Evolutionary conservation across 2,113 vertebrate genomes (phyloP).

Genomic region (Centropristis striata): DNA sequence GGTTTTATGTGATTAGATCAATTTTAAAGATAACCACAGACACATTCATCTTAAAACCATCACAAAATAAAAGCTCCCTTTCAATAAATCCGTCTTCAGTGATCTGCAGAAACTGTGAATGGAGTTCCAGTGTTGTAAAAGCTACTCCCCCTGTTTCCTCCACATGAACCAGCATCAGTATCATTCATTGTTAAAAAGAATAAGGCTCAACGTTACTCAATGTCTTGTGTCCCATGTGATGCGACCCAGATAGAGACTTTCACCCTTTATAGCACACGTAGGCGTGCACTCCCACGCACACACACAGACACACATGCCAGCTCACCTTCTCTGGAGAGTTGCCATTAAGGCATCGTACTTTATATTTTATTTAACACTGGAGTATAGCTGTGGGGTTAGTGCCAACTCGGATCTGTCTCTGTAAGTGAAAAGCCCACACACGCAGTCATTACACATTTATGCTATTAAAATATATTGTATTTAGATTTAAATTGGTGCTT

Average conservation of each 20-base stretch:
- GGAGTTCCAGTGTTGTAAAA: background rate
- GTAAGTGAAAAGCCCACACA: conserved; percentile 17
- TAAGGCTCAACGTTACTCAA: conserved; percentile 42
- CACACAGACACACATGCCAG: background rate
- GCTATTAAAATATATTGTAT: background rate
- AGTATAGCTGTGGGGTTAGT: conserved; percentile 43
- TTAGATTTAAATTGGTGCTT: background rate
- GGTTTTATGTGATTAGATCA: no score
- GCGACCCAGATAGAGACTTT: conserved; percentile 69
- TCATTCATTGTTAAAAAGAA: conserved; percentile 62
- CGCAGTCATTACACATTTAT: background rate
- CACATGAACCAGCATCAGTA: conserved; percentile 24
- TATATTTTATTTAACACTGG: conserved; percentile 72
- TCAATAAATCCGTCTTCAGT: background rate
- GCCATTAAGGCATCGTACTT: conserved; percentile 62
- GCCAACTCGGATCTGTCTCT: conserved; percentile 57
- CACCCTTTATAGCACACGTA: conserved; percentile 46
- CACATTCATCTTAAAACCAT: background rate
- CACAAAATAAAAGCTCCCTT: background rate
- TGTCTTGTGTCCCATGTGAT: conserved; percentile 54
- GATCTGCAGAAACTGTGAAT: conserved; percentile 34
- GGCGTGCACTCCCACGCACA: conserved; percentile 1
- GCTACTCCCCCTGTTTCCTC: background rate
- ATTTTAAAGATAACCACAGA: background rate
- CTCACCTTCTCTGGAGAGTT: conserved; percentile 53